phyloP scores from a whole-genome alignment of 2,113 vertebrate genomes.

The Anguilla rostrata region DNA sequence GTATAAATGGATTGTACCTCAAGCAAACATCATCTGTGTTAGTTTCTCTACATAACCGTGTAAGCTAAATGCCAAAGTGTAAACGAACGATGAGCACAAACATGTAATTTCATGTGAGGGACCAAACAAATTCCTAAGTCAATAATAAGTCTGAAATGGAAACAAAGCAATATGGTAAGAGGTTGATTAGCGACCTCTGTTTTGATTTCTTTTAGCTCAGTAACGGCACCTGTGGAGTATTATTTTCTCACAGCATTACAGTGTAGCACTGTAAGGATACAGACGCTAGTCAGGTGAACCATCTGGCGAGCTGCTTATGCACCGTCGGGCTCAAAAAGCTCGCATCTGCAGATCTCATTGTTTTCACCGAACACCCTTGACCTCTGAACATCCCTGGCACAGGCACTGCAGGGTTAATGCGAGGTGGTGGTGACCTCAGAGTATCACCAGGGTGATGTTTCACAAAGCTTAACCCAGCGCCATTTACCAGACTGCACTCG shows the following conservation, averaged over 20 bases:
- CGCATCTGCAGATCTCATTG: slow-evolving; percentile 74
- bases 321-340: slow-evolving; percentile 69
- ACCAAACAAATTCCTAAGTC: not conserved
- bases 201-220: slow-evolving; percentile 56
- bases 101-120: not conserved
- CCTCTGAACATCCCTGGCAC: slow-evolving; percentile 56
- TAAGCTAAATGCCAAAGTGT: too few species aligned
- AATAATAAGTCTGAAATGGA: slow-evolving; percentile 33
- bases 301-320: slow-evolving; percentile 72
- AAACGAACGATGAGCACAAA: not conserved
- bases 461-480: slow-evolving; percentile 17
- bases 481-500: slow-evolving; percentile 22
- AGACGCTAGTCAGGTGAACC: slow-evolving; percentile 70
- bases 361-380: slow-evolving; percentile 67
- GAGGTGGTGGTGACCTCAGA: slow-evolving; percentile 38
- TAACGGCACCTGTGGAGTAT: slow-evolving; percentile 68
- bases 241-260: slow-evolving; percentile 70
- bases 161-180: not conserved
- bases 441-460: not conserved
- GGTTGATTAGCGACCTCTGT: slow-evolving; percentile 38
- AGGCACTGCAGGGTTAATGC: slow-evolving; percentile 15
- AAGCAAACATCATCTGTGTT: too few species aligned
- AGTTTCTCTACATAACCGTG: too few species aligned
- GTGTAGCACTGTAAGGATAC: slow-evolving; percentile 72
- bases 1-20: too few species aligned